Percentiles rank a stretch among this genome's conserved stretches.
These are phyloP conservation scores for Amphipyra berbera DNA, from an alignment of 2,888 invertebrate genomes.

Conservation along the genomic window DNA sequence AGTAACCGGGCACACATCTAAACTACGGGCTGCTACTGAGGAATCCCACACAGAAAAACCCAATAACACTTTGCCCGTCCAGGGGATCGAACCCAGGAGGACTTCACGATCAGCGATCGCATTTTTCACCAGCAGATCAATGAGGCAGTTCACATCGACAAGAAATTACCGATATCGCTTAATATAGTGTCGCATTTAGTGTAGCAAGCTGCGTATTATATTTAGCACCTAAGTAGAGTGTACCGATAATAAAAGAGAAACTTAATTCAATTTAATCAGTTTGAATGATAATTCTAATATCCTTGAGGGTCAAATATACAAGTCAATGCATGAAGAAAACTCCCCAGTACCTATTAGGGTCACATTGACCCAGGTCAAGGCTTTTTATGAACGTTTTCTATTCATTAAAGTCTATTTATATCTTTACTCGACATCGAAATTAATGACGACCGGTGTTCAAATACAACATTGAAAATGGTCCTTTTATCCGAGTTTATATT, in stretches of 20 bases:
- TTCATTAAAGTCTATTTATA: constrained; percentile 6
- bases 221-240: constrained; percentile 20
- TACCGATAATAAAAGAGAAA: constrained; percentile 40
- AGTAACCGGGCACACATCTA: no score
- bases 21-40: no score
- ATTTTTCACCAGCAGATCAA: no score
- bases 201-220: neutral
- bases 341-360: neutral
- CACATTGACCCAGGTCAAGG: constrained; percentile 16
- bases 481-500: constrained; percentile 5
- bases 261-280: constrained; percentile 28
- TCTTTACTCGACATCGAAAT: neutral
- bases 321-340: constrained; percentile 6
- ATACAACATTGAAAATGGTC: constrained; percentile 2
- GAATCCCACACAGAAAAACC: no score
- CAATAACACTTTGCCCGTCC: no score
- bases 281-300: constrained; percentile 29
- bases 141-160: no score
- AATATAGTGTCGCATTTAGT: constrained; percentile 14
- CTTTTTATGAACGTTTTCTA: constrained; percentile 11
- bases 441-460: constrained; percentile 1
- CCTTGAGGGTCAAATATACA: neutral
- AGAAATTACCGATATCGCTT: neutral
- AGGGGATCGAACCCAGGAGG: no score
- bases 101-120: no score